A percentile compares a stretch with the other conserved stretches of the same genome.
phyloP scores from a whole-genome alignment of 2,888 invertebrate genomes.

The Cantharis lateralis region DNA sequence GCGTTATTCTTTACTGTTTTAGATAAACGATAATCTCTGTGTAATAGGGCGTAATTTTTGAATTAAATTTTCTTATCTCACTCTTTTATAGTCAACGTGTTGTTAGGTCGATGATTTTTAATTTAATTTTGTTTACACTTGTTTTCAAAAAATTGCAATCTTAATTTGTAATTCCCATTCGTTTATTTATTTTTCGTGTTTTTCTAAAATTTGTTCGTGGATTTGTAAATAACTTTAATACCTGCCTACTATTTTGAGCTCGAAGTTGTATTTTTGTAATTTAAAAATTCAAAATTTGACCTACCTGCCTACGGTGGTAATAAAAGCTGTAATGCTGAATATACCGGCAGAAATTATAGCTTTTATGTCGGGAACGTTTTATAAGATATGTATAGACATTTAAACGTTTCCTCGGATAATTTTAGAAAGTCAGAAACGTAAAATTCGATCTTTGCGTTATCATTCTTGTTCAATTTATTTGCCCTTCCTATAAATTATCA shows the following conservation, averaged over 20 bases:
- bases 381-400: neutral
- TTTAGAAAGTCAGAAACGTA: neutral
- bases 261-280: neutral
- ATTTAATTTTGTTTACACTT: neutral
- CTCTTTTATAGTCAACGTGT: neutral
- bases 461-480: neutral
- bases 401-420: neutral
- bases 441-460: neutral
- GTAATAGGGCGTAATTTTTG: neutral
- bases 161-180: neutral
- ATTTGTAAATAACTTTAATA: neutral
- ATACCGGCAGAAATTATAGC: neutral
- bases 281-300: neutral
- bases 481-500: neutral
- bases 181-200: neutral
- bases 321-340: neutral
- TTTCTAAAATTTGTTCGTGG: neutral
- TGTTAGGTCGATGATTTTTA: neutral
- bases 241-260: neutral
- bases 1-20: conserved; percentile 5
- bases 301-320: neutral
- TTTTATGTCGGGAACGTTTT: neutral
- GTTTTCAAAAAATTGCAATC: neutral
- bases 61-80: conserved; percentile 1
- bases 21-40: conserved; percentile 3